Conservation (phyloP, 2,888 invertebrate genomes). For the Drosophila emarginata region DNA sequence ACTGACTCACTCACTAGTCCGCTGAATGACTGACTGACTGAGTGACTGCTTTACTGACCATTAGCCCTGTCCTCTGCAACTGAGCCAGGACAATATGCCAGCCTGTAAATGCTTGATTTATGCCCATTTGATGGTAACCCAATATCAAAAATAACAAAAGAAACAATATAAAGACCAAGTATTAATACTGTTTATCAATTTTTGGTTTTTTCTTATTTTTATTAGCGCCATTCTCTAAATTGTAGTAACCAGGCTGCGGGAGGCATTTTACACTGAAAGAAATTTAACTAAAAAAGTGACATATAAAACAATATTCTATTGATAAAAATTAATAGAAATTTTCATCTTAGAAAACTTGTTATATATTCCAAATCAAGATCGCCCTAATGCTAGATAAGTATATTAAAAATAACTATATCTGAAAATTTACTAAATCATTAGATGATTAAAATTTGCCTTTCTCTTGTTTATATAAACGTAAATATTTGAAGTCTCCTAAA, state of each 20-base stretch:
- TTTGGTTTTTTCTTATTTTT: conserved; percentile 35
- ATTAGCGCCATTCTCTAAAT: conserved; percentile 75
- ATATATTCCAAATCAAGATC: no score
- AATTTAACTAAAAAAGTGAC: not conserved
- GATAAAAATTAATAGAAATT: no score
- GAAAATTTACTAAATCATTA: no score
- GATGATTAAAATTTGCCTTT: no score
- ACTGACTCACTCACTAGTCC: not conserved
- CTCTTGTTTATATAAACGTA: no score
- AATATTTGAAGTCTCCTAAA: no score
- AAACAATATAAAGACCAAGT: conserved; percentile 6
- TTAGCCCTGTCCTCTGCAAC: conserved; percentile 18
- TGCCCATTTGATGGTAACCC: conserved; percentile 60
- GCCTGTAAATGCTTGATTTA: conserved; percentile 53
- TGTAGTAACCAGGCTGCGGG: conserved; percentile 38
- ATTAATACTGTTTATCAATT: conserved; percentile 17
- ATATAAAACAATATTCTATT: no score
- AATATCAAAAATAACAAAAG: conserved; percentile 26
- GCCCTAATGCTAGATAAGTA: no score
- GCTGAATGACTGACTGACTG: no score
- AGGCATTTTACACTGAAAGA: not conserved
- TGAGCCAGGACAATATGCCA: conserved; percentile 27
- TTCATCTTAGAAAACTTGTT: no score
- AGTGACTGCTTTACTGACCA: conserved; percentile 23
- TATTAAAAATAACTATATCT: no score